Percentiles rank a stretch among this genome's conserved stretches.
These are phyloP conservation scores for Cistogaster globosa DNA, from an alignment of 2,888 invertebrate species.

Conservation along the genomic window DNA sequence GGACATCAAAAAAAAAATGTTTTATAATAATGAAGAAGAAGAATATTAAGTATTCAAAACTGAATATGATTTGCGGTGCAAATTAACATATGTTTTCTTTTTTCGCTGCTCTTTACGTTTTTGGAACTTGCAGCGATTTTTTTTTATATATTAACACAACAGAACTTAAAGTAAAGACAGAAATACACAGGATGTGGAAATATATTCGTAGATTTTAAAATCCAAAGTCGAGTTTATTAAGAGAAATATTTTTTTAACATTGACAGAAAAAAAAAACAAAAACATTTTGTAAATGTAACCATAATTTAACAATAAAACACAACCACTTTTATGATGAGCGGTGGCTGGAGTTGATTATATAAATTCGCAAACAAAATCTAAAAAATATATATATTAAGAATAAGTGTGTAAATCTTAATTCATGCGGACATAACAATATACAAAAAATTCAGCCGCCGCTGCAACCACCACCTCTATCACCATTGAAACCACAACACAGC, in stretches of 20 bases:
- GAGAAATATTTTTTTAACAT: conserved; percentile 40
- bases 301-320: conserved; percentile 56
- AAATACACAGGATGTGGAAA: conserved; percentile 68
- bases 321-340: conserved; percentile 44
- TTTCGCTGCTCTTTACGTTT: conserved; percentile 42
- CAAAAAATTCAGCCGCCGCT: conserved; percentile 26
- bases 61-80: conserved; percentile 64
- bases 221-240: conserved; percentile 45
- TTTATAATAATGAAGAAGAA: conserved; percentile 61
- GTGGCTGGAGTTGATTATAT: conserved; percentile 19
- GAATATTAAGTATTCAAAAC: conserved; percentile 64
- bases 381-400: conserved; percentile 39
- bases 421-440: conserved; percentile 58
- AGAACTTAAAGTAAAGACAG: conserved; percentile 18
- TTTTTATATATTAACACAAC: conserved; percentile 33
- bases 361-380: conserved; percentile 16
- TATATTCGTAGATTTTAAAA: conserved; percentile 58
- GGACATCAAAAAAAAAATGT: conserved; percentile 27
- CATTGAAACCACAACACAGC: conserved; percentile 19
- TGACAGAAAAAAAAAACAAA: background rate
- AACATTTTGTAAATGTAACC: conserved; percentile 39
- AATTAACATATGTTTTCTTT: conserved; percentile 62
- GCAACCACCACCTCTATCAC: conserved; percentile 20
- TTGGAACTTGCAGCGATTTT: conserved; percentile 46
- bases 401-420: conserved; percentile 66